Conservation (phyloP, 2,113 vertebrate species). For the Euleptes europaea region DNA sequence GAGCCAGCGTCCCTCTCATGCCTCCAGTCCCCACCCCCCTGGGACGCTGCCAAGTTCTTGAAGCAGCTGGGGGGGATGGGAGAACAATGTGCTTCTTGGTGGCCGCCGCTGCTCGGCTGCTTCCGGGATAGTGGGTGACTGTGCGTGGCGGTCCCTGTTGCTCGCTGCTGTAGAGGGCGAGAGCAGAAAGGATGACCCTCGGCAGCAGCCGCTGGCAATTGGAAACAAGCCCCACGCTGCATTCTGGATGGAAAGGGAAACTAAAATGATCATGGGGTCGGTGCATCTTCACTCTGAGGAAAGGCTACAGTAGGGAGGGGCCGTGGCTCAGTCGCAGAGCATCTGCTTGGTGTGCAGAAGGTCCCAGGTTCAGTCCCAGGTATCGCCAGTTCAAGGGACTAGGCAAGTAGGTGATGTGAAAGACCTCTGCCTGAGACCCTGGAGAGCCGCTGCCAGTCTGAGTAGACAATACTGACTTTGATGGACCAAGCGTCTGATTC, state of each 20-base stretch:
- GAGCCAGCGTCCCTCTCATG: conserved; percentile 54
- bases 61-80: background rate
- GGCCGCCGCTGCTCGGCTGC: background rate
- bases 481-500: too few relatives aligned
- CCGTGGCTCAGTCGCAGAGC: too few relatives aligned
- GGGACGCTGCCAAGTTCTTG: background rate
- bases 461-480: too few relatives aligned
- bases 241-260: too few relatives aligned
- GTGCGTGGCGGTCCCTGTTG: background rate
- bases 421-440: too few relatives aligned
- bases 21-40: background rate
- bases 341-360: too few relatives aligned
- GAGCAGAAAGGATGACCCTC: background rate
- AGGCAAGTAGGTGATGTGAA: too few relatives aligned
- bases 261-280: background rate
- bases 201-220: background rate
- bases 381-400: too few relatives aligned
- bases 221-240: too few relatives aligned
- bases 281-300: background rate
- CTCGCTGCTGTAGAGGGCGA: background rate
- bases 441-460: too few relatives aligned
- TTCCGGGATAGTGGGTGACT: background rate
- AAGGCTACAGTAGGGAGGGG: too few relatives aligned
- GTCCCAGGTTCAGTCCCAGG: too few relatives aligned
- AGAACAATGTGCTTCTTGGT: background rate